phyloP scores from a whole-genome alignment of 2,888 invertebrate species.

The Chrysodeixis includens region DNA sequence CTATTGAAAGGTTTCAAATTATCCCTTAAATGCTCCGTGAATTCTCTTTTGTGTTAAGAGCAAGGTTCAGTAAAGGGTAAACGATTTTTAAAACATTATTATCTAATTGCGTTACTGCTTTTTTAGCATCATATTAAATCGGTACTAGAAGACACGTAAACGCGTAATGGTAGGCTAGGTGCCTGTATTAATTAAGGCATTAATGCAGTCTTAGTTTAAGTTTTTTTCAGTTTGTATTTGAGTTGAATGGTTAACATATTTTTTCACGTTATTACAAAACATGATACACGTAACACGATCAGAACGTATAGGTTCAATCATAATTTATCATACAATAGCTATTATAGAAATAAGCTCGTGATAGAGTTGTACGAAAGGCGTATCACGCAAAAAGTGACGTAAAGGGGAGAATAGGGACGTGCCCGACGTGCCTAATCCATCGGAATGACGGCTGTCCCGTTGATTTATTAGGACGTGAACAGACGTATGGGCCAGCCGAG shows the following conservation, averaged over 20 bases:
- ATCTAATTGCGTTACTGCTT: not conserved
- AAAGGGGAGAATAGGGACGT: constrained; percentile 67
- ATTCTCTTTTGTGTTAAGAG: constrained; percentile 44
- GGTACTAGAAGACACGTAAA: too few species aligned
- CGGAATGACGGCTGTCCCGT: constrained; percentile 73
- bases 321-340: constrained; percentile 42
- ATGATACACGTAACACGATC: constrained; percentile 11
- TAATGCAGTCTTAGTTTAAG: too few species aligned
- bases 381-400: constrained; percentile 61
- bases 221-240: not conserved
- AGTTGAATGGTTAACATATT: not conserved
- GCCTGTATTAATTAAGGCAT: too few species aligned
- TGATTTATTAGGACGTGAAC: constrained; percentile 82
- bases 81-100: not conserved
- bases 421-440: constrained; percentile 70
- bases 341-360: constrained; percentile 46
- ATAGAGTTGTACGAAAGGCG: constrained; percentile 60
- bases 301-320: constrained; percentile 28
- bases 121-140: too few species aligned
- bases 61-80: constrained; percentile 28
- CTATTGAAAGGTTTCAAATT: constrained; percentile 62
- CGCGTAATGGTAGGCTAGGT: too few species aligned
- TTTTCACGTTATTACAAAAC: not conserved
- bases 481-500: constrained; percentile 69
- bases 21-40: constrained; percentile 43